Base-by-base conservation (phyloP, 2,113 vertebrate species). In the Blennius ocellaris region DNA sequence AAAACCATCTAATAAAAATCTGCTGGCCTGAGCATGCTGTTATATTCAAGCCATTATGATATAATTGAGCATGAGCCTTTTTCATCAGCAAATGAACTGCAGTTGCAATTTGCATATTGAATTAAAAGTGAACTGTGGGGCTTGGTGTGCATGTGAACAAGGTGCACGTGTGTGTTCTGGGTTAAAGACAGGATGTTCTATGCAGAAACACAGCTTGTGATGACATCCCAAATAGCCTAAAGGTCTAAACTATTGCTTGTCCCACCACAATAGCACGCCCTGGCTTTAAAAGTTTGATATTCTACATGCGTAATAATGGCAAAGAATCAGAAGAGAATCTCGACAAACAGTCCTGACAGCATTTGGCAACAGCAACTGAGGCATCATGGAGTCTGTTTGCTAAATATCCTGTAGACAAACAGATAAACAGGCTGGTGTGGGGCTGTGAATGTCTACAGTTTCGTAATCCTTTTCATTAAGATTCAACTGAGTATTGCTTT, bases 61-160 rank as follows among this genome's bases (percentile, higher is more conserved):
- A 86, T 82, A 87, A 86, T 81, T 90, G 79, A 90, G 73, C 86
- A 82, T 70, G 84, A 87, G 89, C 81, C 86, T 72, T 82, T 90
- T 90, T 90, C 86, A 90, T 89, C 86, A 87, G 84, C 83, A 87
- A 91, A 89, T 90, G 81, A 89, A 85, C 73, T 77, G 78, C 75
- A 54, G 63, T 83, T 85, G 81, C 53, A 88, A 85, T 92, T 92
- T 85, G 80, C 79, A 90, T 87, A 86, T 79, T 89, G 75, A 88
- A 88, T 86, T 59, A 81, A 86, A 88, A 85, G 76, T 66, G 80
- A 75, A 68, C 21, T 60, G 59, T 65, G 73, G n/a, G 61, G 37
- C 78, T 56, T 2, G 64, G 8, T 43, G 41, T 43, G 7, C 7
- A 43, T 11, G 58, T 7, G 41, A 11, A 21, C 41, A 21, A 8